A percentile compares a stretch with the other conserved stretches of the same genome.
These are phyloP conservation scores for Huso huso DNA, from an alignment of 2,797 vertebrate genomes.

Conservation along the genomic window DNA sequence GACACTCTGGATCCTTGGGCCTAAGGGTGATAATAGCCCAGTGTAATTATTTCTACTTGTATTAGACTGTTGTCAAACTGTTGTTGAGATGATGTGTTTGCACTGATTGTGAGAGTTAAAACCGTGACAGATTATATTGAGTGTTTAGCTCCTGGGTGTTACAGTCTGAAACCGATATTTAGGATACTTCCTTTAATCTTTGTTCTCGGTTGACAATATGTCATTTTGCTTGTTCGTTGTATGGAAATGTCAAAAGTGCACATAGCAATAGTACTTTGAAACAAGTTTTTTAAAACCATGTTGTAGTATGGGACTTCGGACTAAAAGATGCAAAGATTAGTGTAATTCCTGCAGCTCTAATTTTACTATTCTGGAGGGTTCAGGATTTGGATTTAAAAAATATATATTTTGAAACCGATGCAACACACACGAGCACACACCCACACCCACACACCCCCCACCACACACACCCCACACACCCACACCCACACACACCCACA, in stretches of 20 bases:
- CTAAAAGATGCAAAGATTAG: no score
- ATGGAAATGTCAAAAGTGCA: background rate
- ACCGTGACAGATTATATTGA: constrained; percentile 51
- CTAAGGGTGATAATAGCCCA: constrained; percentile 22
- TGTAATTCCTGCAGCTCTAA: no score
- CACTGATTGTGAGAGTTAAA: constrained; percentile 54
- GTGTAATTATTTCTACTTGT: constrained; percentile 35
- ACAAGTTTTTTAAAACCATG: no score
- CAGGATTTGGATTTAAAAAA: no score
- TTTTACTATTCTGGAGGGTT: no score
- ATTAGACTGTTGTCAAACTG: constrained; percentile 58
- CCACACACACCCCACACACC: no score
- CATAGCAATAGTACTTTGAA: no score
- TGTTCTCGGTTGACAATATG: constrained; percentile 33
- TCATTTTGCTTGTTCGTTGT: constrained; percentile 12
- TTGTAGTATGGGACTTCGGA: no score
- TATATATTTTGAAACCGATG: no score
- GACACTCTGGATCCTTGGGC: constrained; percentile 36
- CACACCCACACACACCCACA: no score
- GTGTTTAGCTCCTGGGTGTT: constrained; percentile 40
- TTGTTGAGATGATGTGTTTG: constrained; percentile 49
- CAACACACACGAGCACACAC: no score
- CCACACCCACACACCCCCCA: no score
- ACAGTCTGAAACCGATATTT: constrained; percentile 49
- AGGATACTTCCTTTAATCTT: constrained; percentile 46